Percentiles rank a stretch among this genome's conserved stretches.
phyloP scores from a whole-genome alignment of 2,113 vertebrate species.

The Clarias gariepinus region DNA sequence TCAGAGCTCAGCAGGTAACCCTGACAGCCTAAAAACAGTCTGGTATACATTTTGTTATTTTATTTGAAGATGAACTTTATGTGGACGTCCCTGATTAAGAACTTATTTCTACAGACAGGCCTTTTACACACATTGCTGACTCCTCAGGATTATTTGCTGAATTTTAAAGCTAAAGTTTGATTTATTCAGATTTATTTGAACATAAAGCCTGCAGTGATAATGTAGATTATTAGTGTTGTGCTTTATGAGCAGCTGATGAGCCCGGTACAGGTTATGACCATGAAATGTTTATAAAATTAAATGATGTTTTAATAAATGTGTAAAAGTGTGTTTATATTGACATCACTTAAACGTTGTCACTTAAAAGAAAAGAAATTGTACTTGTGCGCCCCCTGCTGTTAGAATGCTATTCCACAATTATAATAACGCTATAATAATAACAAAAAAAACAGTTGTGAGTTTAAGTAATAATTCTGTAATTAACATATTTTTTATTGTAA shows the following conservation, averaged over 20 bases:
- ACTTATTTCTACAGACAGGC: too few relatives aligned
- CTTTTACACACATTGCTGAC: too few relatives aligned
- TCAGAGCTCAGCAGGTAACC: too few relatives aligned
- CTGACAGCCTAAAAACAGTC: too few relatives aligned
- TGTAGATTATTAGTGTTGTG: neutral
- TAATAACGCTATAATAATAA: neutral
- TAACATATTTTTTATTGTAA: neutral
- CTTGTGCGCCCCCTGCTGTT: constrained; percentile 11
- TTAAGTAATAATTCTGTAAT: neutral
- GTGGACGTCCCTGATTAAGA: neutral
- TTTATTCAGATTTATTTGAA: neutral
- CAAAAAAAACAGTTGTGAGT: neutral
- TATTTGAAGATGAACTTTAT: neutral
- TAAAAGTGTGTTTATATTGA: neutral
- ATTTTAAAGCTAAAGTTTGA: too few relatives aligned
- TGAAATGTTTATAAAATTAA: too few relatives aligned
- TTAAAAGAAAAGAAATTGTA: neutral
- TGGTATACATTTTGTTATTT: too few relatives aligned
- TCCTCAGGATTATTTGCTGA: too few relatives aligned
- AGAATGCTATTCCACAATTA: neutral
- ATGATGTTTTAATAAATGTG: too few relatives aligned
- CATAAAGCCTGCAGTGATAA: neutral
- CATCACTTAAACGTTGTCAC: neutral
- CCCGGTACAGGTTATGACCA: too few relatives aligned
- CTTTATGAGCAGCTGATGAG: too few relatives aligned